These are phyloP conservation scores for Habrosyne pyritoides DNA, from an alignment of 2,888 invertebrate genomes.

Conservation along the genomic window DNA sequence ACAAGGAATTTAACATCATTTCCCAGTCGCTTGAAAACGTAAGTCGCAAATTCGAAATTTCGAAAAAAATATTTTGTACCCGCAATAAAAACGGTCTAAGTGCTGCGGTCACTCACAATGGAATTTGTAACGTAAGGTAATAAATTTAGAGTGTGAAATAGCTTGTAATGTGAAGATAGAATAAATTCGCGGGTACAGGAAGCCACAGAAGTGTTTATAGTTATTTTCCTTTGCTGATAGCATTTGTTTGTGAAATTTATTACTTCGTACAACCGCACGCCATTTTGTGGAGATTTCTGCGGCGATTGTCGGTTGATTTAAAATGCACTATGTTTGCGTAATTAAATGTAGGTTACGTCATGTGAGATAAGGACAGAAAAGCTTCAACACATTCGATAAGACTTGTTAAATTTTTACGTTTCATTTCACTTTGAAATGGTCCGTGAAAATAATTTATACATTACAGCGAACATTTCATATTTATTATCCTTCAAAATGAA, in stretches of 20 bases:
- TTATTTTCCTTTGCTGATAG: slow-evolving; percentile 52
- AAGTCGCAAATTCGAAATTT: slow-evolving; percentile 6
- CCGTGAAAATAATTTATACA: not conserved
- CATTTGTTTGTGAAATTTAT: slow-evolving; percentile 41
- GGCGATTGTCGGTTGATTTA: slow-evolving; percentile 35
- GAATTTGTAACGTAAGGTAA: not conserved
- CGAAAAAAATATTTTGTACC: not conserved
- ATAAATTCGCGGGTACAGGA: slow-evolving; percentile 55
- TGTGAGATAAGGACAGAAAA: not conserved
- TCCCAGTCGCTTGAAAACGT: not conserved
- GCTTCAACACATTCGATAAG: not conserved
- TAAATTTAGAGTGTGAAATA: slow-evolving; percentile 8
- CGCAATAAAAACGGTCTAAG: not conserved
- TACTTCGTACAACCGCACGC: slow-evolving; percentile 39
- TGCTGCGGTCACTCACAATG: not conserved
- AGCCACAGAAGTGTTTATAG: slow-evolving; percentile 71
- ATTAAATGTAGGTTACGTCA: slow-evolving; percentile 5
- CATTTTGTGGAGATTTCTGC: slow-evolving; percentile 38
- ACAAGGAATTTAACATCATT: slow-evolving; percentile 36
- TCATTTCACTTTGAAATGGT: not conserved
- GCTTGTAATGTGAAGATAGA: slow-evolving; percentile 16
- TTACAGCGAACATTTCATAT: not conserved
- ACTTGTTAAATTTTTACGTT: not conserved
- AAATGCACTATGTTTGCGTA: slow-evolving; percentile 19
- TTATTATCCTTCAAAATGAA: not conserved